These are phyloP conservation scores for Orbicella faveolata DNA, from an alignment of 64 coral and sea anemone species.

Conservation along the genomic window DNA sequence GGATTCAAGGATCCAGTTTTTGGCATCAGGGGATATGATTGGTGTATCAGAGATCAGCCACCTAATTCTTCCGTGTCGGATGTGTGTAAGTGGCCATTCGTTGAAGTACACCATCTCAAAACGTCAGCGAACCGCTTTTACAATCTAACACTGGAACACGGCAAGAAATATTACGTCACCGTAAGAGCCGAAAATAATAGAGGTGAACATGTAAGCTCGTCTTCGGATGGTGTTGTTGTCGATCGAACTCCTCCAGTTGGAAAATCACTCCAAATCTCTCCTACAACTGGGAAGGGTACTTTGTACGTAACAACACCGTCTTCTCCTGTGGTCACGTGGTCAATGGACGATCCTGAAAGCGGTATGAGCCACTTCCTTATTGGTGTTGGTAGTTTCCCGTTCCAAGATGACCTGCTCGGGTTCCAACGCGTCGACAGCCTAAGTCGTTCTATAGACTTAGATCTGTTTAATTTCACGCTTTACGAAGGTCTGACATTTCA, in stretches of 20 bases:
- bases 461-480: slow-evolving; percentile 77
- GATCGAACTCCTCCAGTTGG: slow-evolving; percentile 66
- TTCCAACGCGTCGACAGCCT: slow-evolving; percentile 46
- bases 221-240: slow-evolving; percentile 86
- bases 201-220: slow-evolving; percentile 73
- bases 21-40: slow-evolving; percentile 76
- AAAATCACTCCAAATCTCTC: slow-evolving; percentile 55
- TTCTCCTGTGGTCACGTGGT: slow-evolving; percentile 85
- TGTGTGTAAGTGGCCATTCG: slow-evolving; percentile 69
- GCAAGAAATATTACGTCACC: slow-evolving; percentile 81
- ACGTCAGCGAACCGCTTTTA: slow-evolving; percentile 67
- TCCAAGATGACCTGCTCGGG: slow-evolving; percentile 64
- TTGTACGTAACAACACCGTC: slow-evolving; percentile 69
- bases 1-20: slow-evolving; percentile 97
- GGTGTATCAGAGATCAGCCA: slow-evolving; percentile 83
- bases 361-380: slow-evolving; percentile 68
- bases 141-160: slow-evolving; percentile 80
- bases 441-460: slow-evolving; percentile 73
- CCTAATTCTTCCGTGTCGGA: slow-evolving; percentile 29
- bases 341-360: slow-evolving; percentile 79
- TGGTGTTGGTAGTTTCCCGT: slow-evolving; percentile 71
- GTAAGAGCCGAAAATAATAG: slow-evolving; percentile 73
- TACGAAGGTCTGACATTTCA: slow-evolving; percentile 72
- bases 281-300: slow-evolving; percentile 61
- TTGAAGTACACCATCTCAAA: slow-evolving; percentile 55